These are phyloP conservation scores for Apotomis capreana DNA, from an alignment of 2,888 invertebrate species.

Conservation along the genomic window DNA sequence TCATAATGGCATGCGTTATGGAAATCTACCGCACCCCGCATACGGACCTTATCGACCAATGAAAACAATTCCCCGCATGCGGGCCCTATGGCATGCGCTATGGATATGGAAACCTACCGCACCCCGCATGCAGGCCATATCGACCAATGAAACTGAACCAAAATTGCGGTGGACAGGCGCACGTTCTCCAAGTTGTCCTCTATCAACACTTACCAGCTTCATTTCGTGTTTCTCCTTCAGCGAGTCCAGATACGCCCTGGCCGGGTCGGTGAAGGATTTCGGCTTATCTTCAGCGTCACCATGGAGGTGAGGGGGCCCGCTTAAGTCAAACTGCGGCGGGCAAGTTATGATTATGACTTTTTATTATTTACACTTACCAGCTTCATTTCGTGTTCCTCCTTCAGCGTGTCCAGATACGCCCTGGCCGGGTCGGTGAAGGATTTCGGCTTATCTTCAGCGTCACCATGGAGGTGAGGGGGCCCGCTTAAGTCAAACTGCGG, in stretches of 20 bases:
- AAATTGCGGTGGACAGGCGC: too few species aligned
- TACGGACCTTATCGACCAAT: too few species aligned
- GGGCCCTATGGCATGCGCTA: too few species aligned
- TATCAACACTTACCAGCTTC: conserved; percentile 59
- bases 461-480: conserved; percentile 54
- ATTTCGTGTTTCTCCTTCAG: conserved; percentile 58
- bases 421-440: conserved; percentile 53
- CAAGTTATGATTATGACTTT: conserved; percentile 50
- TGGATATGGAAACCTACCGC: too few species aligned
- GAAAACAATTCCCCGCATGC: too few species aligned
- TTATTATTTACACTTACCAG: conserved; percentile 55
- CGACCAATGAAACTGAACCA: too few species aligned
- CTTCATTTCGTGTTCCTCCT: conserved; percentile 55
- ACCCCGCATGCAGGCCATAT: too few species aligned
- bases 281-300: conserved; percentile 47
- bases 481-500: conserved; percentile 48
- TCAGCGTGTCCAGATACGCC: conserved; percentile 57
- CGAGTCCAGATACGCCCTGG: conserved; percentile 54
- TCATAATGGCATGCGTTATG: too few species aligned
- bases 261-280: conserved; percentile 50
- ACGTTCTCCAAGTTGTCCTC: too few species aligned
- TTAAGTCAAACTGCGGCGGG: conserved; percentile 54
- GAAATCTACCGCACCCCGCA: too few species aligned
- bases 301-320: conserved; percentile 52
- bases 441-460: conserved; percentile 44